phyloP scores from a whole-genome alignment of 2,888 invertebrate genomes.

The Agapetus fuscipes region DNA sequence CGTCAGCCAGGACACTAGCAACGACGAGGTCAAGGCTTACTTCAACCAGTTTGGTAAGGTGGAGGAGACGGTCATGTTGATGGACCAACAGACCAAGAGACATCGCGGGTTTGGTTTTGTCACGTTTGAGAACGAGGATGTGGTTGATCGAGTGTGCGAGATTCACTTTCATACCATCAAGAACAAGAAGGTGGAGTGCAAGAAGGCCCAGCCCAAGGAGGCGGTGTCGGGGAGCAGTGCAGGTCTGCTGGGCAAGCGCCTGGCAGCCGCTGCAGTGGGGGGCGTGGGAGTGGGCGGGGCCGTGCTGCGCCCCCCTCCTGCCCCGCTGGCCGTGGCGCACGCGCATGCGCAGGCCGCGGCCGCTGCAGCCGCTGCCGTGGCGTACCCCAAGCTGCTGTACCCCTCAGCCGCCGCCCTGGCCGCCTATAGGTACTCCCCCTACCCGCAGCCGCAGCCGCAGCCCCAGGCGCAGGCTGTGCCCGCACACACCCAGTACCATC shows the following conservation, averaged over 20 bases:
- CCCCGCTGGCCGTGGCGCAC: slow-evolving; percentile 45
- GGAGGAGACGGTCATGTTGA: slow-evolving; percentile 89
- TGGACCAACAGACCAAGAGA: slow-evolving; percentile 89
- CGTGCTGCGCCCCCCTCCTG: slow-evolving; percentile 40
- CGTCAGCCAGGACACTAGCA: slow-evolving; percentile 84
- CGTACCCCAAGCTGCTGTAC: slow-evolving; percentile 26
- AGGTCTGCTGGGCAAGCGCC: slow-evolving; percentile 61
- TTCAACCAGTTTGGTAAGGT: slow-evolving; percentile 82
- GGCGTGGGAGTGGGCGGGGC: slow-evolving; percentile 49
- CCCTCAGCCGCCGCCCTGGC: slow-evolving; percentile 35
- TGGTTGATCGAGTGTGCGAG: slow-evolving; percentile 86
- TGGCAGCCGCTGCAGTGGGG: slow-evolving; percentile 36
- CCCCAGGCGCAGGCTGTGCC: slow-evolving; percentile 42
- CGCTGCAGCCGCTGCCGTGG: slow-evolving; percentile 39
- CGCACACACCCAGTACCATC: slow-evolving; percentile 61
- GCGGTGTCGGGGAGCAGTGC: slow-evolving; percentile 68
- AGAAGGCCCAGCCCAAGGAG: slow-evolving; percentile 87
- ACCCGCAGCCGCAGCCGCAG: slow-evolving; percentile 26
- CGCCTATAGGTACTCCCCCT: slow-evolving; percentile 45
- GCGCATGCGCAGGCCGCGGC: slow-evolving; percentile 36
- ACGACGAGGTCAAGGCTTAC: slow-evolving; percentile 83
- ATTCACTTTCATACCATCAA: slow-evolving; percentile 90
- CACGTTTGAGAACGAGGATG: slow-evolving; percentile 85
- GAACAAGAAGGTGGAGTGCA: slow-evolving; percentile 85
- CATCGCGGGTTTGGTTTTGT: slow-evolving; percentile 89